Evolutionary conservation across 2,888 invertebrate genomes (phyloP), one percentile per base, ranked within the genome.

Genomic region (Scotopteryx bipunctaria): DNA sequence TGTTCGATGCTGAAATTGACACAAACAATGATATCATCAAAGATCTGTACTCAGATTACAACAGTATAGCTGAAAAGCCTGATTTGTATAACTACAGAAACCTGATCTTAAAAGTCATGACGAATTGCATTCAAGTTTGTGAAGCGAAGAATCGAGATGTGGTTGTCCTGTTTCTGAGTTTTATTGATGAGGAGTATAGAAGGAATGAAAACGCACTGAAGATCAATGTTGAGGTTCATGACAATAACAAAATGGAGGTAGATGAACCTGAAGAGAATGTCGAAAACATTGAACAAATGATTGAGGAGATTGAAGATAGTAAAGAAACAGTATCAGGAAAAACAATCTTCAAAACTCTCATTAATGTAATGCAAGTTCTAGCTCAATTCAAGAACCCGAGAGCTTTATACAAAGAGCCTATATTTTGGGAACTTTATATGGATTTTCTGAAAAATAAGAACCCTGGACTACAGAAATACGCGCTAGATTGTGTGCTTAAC

Each of bases 401-500:
- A 74, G 94, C 95, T 1, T 86, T 97, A 55, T 94, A 94, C 69
- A 93, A 94, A 58, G 96, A 97, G 76, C 85, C 93, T 0, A 93
- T 96, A 59, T 89, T 99, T 53, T 92, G 92, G 71, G 93, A 92
- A 52, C 91, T 95, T n/a, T 96, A 94, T 69, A 91, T 94, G 73
- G 95, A 98, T 73, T 92, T 99, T 42, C 78, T 99, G 5, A 93
- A 94, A 36, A 94, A 96, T 55, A 94, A 94, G 67, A 95, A 96
- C 79, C 81, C 94, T 0, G 93, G 93, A 0, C 89, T 99, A 3
- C 99, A 99, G 80, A 96, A 95, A 77, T 92, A 93, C 42, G 96
- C 98, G 0, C 83, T 99, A 29, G 95, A 96, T 71, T 99, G 98
- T 76, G 81, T 99, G 1, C 86, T 97, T 66, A 94, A 95, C 0